Conservation (phyloP, 2,113 vertebrate species). For the Megatriorchis doriae region DNA sequence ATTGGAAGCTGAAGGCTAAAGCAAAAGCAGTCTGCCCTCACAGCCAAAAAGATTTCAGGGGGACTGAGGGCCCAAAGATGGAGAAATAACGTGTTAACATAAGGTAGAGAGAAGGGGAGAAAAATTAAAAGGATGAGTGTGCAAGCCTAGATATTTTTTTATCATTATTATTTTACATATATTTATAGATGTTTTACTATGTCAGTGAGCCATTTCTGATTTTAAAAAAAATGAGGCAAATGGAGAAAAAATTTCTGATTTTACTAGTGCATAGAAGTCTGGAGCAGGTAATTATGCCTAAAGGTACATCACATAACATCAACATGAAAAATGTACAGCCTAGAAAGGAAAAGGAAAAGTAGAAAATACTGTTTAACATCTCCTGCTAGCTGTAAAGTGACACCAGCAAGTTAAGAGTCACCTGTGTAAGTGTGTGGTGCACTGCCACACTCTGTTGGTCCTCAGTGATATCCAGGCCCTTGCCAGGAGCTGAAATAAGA, state of each 20-base stretch:
- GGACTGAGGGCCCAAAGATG: background rate
- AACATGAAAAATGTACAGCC: background rate
- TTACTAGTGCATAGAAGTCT: background rate
- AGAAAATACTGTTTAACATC: background rate
- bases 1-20: background rate
- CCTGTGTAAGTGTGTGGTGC: background rate
- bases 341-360: background rate
- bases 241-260: background rate
- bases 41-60: background rate
- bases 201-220: background rate
- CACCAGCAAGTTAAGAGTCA: background rate
- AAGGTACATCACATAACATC: background rate
- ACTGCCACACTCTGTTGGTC: background rate
- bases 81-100: background rate
- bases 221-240: background rate
- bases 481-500: background rate
- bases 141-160: background rate
- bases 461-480: background rate
- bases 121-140: background rate
- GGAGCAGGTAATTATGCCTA: background rate
- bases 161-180: background rate
- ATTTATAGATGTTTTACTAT: background rate
- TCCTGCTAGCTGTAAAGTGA: background rate
- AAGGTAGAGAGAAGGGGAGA: background rate
- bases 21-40: background rate